Evolutionary conservation across 2,888 invertebrate genomes (phyloP), one percentile per base, ranked within the genome.

Genomic region (Synanthedon andrenaeformis): DNA sequence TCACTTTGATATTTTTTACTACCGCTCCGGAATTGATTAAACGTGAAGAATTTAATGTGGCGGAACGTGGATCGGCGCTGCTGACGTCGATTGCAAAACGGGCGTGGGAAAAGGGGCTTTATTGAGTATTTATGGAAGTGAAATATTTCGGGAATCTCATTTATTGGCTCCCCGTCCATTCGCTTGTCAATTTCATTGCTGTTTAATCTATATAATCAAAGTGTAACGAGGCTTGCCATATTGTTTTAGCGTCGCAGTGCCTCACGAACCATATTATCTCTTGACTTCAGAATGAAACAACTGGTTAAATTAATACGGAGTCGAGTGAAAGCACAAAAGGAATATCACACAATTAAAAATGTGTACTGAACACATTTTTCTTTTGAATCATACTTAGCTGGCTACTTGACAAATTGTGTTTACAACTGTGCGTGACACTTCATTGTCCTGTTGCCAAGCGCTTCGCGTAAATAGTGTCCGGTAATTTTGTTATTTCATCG

Each of bases 11-110:
- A 74, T 77, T 79, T 78, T 77, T 77, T 71, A 69, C 67, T 68
- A 66, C 65, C 67, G 60, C 62, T 66, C 67, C 68, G 70, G 72
- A 78, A 78, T 80, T 82, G 80, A 82, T 82, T 82, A 79, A 81
- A 81, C 74, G 74, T 72, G 72, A 81, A 81, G 79, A 80, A 81
- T 81, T 79, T 79, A 82, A 81, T 79, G 76, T 74, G 74, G 70
- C 76, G 69, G 71, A 72, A 69, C 74, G 66, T 66, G 69, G 72
- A 73, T 74, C 69, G 69, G 62, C 65, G 69, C 61, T 67, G 66
- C 65, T 66, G 61, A 62, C 70, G 65, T 70, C 69, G 70, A 75
- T 73, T 67, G 76, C 72, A 62, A 72, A 74, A 73, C 69, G 65
- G 70, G 70, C 72, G 69, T 72, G 69, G 70, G 72, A 73, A 78